Conservation (phyloP, 1,140 invertebrate genomes). For the Hylaeus volcanicus region DNA sequence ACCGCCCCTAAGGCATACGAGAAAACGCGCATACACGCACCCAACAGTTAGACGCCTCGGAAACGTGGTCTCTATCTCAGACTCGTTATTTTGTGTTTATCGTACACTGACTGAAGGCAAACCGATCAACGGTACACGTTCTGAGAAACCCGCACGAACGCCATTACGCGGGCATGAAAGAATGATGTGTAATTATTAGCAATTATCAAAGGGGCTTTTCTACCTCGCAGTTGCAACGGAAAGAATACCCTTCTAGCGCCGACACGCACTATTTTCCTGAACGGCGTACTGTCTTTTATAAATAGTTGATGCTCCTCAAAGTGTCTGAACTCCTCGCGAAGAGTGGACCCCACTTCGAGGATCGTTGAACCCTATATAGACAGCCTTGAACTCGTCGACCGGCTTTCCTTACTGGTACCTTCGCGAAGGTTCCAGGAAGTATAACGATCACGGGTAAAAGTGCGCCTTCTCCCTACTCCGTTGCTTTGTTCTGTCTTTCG, state of each 20-base stretch:
- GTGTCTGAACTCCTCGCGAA: conserved; percentile 32
- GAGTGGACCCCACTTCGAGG: conserved; percentile 46
- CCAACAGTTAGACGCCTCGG: too few species aligned
- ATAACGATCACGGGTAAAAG: conserved; percentile 62
- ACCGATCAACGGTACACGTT: neutral
- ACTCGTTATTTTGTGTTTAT: neutral
- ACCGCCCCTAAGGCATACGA: too few species aligned
- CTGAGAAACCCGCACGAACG: neutral
- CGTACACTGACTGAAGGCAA: neutral
- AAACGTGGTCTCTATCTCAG: neutral
- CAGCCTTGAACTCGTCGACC: conserved; percentile 66
- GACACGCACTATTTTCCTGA: conserved; percentile 9
- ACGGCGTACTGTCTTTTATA: conserved; percentile 32
- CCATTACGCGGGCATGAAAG: neutral
- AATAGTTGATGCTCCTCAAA: conserved; percentile 52
- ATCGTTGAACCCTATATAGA: conserved; percentile 58
- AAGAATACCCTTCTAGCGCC: conserved; percentile 7
- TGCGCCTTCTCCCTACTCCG: neutral
- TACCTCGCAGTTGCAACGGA: neutral
- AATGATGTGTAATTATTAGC: conserved; percentile 1
- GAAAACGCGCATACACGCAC: too few species aligned
- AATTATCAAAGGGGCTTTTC: neutral
- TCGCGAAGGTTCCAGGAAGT: conserved; percentile 65
- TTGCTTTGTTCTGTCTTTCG: conserved; percentile 48
- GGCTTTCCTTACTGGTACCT: conserved; percentile 65